These are phyloP conservation scores for Stichodactyla helianthus DNA, from an alignment of 64 coral and sea anemone genomes.

Conservation along the genomic window DNA sequence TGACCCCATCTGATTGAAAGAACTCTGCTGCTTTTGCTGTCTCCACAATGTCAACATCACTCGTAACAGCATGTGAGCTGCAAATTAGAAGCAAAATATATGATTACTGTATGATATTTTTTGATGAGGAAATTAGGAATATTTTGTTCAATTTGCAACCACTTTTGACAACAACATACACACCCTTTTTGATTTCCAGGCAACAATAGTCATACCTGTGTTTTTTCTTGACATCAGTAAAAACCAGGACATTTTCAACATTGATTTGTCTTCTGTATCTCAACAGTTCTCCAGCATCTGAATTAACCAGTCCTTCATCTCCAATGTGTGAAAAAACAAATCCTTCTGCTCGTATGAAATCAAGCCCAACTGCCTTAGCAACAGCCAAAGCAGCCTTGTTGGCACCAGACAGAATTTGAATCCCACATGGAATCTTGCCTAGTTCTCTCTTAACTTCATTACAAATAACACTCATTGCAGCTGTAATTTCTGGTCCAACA, in stretches of 20 bases:
- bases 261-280: constrained; percentile 88
- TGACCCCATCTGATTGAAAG: constrained; percentile 82
- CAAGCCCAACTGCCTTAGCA: constrained; percentile 80
- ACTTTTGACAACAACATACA: too few relatives aligned
- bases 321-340: constrained; percentile 98
- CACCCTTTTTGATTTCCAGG: too few relatives aligned
- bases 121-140: too few relatives aligned
- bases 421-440: constrained; percentile 71
- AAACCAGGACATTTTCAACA: constrained; percentile 90
- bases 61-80: constrained; percentile 87
- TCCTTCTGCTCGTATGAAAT: constrained; percentile 93
- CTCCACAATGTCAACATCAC: constrained; percentile 73
- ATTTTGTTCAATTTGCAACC: too few relatives aligned
- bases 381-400: constrained; percentile 90
- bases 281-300: constrained; percentile 92
- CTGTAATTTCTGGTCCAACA: constrained; percentile 93
- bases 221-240: constrained; percentile 99
- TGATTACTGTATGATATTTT: too few relatives aligned
- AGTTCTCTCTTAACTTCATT: constrained; percentile 81
- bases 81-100: neutral
- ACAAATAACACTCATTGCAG: constrained; percentile 88
- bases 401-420: constrained; percentile 92
- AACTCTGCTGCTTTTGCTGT: constrained; percentile 94
- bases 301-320: constrained; percentile 96
- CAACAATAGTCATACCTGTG: constrained; percentile 58